These are phyloP conservation scores for Pocillopora meandrina DNA, from an alignment of 92 coral and sea anemone genomes.

Conservation along the genomic window DNA sequence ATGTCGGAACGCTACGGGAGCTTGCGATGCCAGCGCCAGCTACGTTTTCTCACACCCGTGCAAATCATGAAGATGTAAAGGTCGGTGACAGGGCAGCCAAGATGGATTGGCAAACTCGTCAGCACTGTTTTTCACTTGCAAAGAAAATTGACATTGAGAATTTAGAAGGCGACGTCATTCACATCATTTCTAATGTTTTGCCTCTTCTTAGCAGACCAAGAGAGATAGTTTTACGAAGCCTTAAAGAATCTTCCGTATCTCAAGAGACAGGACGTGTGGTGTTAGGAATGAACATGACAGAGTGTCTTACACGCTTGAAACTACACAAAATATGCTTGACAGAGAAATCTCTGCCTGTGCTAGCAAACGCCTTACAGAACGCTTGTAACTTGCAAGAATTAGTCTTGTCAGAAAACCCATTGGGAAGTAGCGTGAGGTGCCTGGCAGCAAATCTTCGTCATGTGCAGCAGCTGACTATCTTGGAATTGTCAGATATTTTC, in stretches of 20 bases:
- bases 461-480: neutral
- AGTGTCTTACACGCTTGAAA: neutral
- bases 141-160: neutral
- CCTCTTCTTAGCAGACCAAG: neutral
- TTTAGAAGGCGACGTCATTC: neutral
- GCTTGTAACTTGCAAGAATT: slow-evolving; percentile 7
- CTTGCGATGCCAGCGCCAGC: neutral
- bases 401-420: neutral
- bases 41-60: neutral
- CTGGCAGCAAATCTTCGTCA: slow-evolving; percentile 3
- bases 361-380: neutral
- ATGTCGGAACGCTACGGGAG: neutral
- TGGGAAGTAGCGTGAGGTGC: neutral
- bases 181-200: neutral
- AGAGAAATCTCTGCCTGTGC: neutral
- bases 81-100: neutral
- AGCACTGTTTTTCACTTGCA: slow-evolving; percentile 3
- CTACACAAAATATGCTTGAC: neutral
- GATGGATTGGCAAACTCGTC: neutral
- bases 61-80: neutral
- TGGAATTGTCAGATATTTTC: neutral
- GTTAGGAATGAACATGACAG: slow-evolving; percentile 7
- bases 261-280: neutral
- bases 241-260: neutral
- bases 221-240: neutral